Evolutionary conservation across 2,113 vertebrate genomes (phyloP).

Genomic region (Sinocyclocheilus rhinocerous): DNA sequence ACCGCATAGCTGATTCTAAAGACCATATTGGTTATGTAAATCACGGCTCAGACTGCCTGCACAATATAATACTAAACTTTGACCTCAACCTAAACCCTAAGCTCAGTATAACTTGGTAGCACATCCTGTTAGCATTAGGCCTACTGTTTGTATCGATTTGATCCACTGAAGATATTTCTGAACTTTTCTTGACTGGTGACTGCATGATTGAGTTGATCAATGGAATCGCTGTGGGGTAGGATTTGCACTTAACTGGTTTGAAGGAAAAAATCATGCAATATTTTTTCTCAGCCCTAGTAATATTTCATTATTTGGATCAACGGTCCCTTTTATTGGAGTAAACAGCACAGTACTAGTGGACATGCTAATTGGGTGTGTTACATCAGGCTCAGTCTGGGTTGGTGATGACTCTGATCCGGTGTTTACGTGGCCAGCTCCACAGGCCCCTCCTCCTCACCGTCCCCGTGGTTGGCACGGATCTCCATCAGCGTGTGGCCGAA

Average conservation of each 20-base stretch:
- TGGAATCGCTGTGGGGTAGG: background rate
- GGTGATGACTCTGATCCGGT: conserved; percentile 2
- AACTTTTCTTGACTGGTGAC: background rate
- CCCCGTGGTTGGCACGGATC: conserved; percentile 91
- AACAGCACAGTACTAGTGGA: conserved; percentile 46
- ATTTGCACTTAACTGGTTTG: background rate
- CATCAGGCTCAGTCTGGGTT: conserved; percentile 23
- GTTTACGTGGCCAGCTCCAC: conserved; percentile 85
- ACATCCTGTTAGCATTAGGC: background rate
- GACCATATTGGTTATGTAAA: background rate
- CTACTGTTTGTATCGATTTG: background rate
- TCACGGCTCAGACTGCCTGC: background rate
- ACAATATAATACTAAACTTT: background rate
- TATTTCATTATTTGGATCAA: background rate
- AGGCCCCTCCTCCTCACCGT: conserved; percentile 89
- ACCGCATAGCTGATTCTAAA: background rate
- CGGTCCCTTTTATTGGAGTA: background rate
- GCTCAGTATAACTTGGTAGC: background rate
- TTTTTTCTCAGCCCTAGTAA: background rate
- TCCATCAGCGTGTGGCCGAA: conserved; percentile 93
- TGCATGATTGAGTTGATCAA: background rate
- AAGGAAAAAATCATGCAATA: background rate
- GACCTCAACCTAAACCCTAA: background rate
- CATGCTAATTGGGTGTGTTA: conserved; percentile 2
- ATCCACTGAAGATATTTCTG: background rate